Base-by-base conservation (phyloP, 2,888 invertebrate species). In the Polia nebulosa region DNA sequence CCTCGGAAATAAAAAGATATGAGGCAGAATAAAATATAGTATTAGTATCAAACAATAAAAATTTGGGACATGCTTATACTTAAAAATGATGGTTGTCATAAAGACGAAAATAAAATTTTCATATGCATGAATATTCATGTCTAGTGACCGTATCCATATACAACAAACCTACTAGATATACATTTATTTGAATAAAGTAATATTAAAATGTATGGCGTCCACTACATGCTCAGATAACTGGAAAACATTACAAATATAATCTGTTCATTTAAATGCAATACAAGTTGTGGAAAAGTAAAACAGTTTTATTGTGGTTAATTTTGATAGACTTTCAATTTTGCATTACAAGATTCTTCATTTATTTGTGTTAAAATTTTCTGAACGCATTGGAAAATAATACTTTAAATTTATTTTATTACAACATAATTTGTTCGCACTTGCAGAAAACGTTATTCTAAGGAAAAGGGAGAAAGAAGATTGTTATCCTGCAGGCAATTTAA, bases 71-170 rank as follows among this genome's bases (percentile, higher is more conserved):
- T 17, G 13, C 32, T 71, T 71, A 56, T 34, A 45, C 60, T 77
- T 78, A 51, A 72, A 73, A 78, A 25, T 78, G 52, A 78, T 78
- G 72, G 56, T 51, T 60, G 45, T 53, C 52, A 72, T 78, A 57
- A 22, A 72, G 44, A 27, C 65, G 13, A 63, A 49, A 44, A 52
- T 75, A 57, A 60, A 41, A 65, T 52, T 29, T 59, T 64, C 39
- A 47, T 32, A 47, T 52, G 13, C 44, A 78, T 65, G 51, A 75
- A 79, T 75, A 75, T 79, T 79, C 36, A 75, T 66, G 20, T n/a
- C n/a, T 15, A 29, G 32, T 44, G 45, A 29, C 36, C 44, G 27
- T 36, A 58, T 61, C 20, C 34, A 36, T 44, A 29, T 2, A 22
- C 11, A 52, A 27, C 17, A 25, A 20, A 71, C 20, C 17, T 49